A percentile compares a stretch with the other conserved stretches of the same genome.
These are phyloP conservation scores for Ormyrus nitidulus DNA, from an alignment of 2,888 invertebrate genomes.

Conservation along the genomic window DNA sequence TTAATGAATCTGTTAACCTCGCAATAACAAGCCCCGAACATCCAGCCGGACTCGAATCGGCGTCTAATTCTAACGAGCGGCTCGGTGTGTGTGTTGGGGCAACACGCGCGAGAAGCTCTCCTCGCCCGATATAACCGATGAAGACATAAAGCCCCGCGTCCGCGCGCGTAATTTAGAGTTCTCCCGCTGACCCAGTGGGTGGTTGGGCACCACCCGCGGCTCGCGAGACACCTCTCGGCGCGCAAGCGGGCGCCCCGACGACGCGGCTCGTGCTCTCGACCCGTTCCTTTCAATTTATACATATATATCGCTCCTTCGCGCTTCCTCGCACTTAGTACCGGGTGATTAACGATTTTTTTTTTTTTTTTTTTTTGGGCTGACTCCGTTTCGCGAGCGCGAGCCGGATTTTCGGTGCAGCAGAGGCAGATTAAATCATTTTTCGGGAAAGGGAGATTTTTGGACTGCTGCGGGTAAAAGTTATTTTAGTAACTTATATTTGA, in stretches of 20 bases:
- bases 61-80: neutral
- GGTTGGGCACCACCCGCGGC: conserved; percentile 72
- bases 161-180: conserved; percentile 74
- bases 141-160: conserved; percentile 71
- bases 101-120: conserved; percentile 8
- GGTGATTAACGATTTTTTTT: conserved; percentile 1
- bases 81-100: neutral
- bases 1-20: too few relatives aligned
- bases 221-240: conserved; percentile 69
- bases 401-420: neutral
- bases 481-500: too few relatives aligned
- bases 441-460: neutral
- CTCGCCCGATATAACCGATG: conserved; percentile 66
- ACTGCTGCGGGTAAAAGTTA: too few relatives aligned
- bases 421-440: neutral
- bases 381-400: too few relatives aligned
- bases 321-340: conserved; percentile 18
- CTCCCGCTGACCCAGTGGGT: conserved; percentile 72
- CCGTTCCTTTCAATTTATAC: conserved; percentile 34
- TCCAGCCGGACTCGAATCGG: conserved; percentile 7
- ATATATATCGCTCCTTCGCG: conserved; percentile 17
- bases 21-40: neutral
- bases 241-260: neutral
- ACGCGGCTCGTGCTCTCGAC: neutral
- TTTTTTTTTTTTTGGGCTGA: too few relatives aligned